Evolutionary conservation across 1,140 invertebrate genomes (phyloP), one percentile per base, ranked within the genome.

Genomic region (Vollenhovia emeryi): DNA sequence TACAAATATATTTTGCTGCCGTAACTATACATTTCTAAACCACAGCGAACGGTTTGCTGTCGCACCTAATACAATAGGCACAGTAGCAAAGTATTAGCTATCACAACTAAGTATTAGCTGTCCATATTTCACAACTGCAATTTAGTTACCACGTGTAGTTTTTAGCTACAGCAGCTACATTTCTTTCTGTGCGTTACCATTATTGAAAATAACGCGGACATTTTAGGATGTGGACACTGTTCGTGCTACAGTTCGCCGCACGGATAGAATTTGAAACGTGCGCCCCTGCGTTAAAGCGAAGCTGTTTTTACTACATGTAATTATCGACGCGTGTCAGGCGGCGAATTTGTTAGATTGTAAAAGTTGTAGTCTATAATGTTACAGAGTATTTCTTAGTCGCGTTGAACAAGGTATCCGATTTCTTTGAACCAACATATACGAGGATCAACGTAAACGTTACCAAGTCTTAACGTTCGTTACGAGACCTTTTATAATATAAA

Each of bases 401-500:
- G 60, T 48, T 66, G 13, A 27, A 52, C 36, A 66, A 66, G 43
- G 24, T 36, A 66, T 80, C 36, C 33, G n/a, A 13, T 66, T 84
- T 84, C 43, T 79, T 84, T 79, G 11, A 78, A 78, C 64, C 45
- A 52, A 75, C 8, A 64, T 78, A 36, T 66, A 21, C 64, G 64
- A 84, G 36, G 13, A 78, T 75, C 55, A 60, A 62, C 24, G 21
- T 80, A 55, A 80, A 71, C 50, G 36, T 82, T 68, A 80, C 24
- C 64, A 82, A 57, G n/a, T 82, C 50, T 82, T 82, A 78, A 84
- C 36, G 45, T 45, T 66, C 73, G 45, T 78, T 84, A 84, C 27
- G 24, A 52, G n/a, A 45, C 30, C 59, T 84, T 48, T 78, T 84
- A 79, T 84, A 79, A 78, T 43, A 71, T 82, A 59, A 30, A 66